A percentile compares a stretch with the other conserved stretches of the same genome.
phyloP scores from a whole-genome alignment of 2,888 invertebrate species.

The Piscicola geometra region DNA sequence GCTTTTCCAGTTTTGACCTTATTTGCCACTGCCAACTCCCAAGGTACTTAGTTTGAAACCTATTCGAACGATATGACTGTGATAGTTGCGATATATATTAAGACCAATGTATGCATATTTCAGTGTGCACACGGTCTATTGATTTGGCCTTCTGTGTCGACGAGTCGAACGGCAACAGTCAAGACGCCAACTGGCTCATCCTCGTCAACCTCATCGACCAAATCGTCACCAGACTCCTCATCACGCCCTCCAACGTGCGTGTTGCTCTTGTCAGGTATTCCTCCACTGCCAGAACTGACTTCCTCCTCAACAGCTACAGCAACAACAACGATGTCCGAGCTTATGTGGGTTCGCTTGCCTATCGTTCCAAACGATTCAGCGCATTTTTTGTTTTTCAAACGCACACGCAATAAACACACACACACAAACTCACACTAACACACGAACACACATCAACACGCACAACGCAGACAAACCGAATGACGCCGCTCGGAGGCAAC shows the following conservation, averaged over 20 bases:
- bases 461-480: neutral
- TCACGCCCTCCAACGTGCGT: conserved; percentile 2
- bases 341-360: neutral
- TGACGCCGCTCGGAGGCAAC: neutral
- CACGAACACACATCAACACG: neutral
- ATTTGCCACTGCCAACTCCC: no score
- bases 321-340: conserved; percentile 6
- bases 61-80: no score
- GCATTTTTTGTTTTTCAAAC: no score
- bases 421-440: no score
- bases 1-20: no score
- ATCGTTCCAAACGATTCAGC: no score
- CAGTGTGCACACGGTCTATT: neutral
- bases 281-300: neutral
- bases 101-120: no score
- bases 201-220: neutral
- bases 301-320: conserved; percentile 8
- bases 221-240: neutral
- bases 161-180: neutral
- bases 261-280: conserved; percentile 8
- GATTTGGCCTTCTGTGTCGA: conserved; percentile 1
- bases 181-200: neutral
- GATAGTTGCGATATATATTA: no score
- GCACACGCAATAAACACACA: no score
- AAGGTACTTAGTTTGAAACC: no score